Percentiles rank a stretch among this genome's conserved stretches.
Evolutionary conservation across 2,888 invertebrate genomes (phyloP).

Genomic region (Asteroscopus sphinx): DNA sequence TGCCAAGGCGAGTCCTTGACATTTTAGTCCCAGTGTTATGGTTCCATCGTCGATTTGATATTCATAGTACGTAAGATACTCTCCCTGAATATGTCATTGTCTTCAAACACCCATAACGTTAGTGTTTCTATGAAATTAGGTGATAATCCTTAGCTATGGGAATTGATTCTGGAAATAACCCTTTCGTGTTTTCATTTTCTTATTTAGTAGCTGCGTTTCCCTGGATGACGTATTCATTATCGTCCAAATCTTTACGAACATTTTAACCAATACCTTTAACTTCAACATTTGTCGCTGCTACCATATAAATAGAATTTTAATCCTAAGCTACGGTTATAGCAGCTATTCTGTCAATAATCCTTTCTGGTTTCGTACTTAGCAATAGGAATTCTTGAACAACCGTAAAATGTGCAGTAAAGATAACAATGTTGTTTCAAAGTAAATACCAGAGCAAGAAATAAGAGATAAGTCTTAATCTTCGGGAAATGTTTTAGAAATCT

Average conservation of each 20-base stretch:
- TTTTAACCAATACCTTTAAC: slow-evolving; percentile 13
- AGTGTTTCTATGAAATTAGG: slow-evolving; percentile 22
- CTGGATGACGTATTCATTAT: slow-evolving; percentile 9
- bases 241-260: slow-evolving; percentile 4
- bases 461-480: slow-evolving; percentile 45
- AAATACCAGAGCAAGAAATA: slow-evolving; percentile 48
- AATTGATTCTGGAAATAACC: slow-evolving; percentile 21
- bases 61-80: slow-evolving; percentile 27
- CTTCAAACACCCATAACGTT: slow-evolving; percentile 9
- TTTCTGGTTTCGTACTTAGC: slow-evolving; percentile 34
- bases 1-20: slow-evolving; percentile 51
- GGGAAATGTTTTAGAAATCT: slow-evolving; percentile 39
- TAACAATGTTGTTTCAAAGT: slow-evolving; percentile 44
- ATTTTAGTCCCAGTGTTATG: slow-evolving; percentile 20
- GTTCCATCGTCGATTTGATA: slow-evolving; percentile 29
- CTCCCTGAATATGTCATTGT: slow-evolving; percentile 31
- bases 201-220: slow-evolving; percentile 16
- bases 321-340: slow-evolving; percentile 27
- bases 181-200: slow-evolving; percentile 1
- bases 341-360: slow-evolving; percentile 42
- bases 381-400: slow-evolving; percentile 43
- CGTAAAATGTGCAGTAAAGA: slow-evolving; percentile 45
- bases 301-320: slow-evolving; percentile 36
- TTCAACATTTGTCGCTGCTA: slow-evolving; percentile 3
- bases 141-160: slow-evolving; percentile 7